A percentile compares a stretch with the other conserved stretches of the same genome.
phyloP scores from a whole-genome alignment of 1,140 invertebrate species.

The Platyscapa corneri region DNA sequence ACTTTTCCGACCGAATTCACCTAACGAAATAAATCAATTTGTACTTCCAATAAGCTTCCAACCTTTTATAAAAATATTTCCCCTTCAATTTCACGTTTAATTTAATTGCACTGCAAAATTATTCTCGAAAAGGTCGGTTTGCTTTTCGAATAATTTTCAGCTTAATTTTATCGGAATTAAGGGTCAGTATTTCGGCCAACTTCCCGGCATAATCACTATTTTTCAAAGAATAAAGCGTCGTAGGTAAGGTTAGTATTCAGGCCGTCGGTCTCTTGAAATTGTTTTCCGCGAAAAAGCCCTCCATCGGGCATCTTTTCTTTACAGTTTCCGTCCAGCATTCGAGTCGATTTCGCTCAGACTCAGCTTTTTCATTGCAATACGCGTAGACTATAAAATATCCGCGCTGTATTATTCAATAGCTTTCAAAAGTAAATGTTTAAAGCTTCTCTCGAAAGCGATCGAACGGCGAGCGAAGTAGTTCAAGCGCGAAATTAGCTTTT shows the following conservation, averaged over 20 bases:
- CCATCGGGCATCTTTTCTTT: background rate
- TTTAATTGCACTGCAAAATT: background rate
- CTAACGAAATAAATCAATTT: background rate
- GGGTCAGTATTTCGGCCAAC: too few species aligned
- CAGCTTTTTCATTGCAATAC: background rate
- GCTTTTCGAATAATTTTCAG: background rate
- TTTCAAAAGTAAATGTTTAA: background rate
- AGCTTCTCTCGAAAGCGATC: background rate
- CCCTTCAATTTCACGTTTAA: too few species aligned
- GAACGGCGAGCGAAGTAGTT: background rate
- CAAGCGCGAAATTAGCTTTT: constrained; percentile 8
- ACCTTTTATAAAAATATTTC: background rate
- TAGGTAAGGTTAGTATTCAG: background rate
- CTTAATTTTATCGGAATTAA: too few species aligned
- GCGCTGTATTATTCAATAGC: background rate
- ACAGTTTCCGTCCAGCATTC: too few species aligned
- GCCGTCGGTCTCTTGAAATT: background rate
- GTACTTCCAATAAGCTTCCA: background rate
- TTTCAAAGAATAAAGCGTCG: background rate
- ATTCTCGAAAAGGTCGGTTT: too few species aligned
- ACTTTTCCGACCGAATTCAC: background rate
- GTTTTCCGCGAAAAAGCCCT: background rate
- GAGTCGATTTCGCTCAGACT: background rate
- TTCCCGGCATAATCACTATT: background rate
- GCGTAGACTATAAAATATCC: background rate